Evolutionary conservation across 2,113 vertebrate species (phyloP).

Genomic region (Xenopus borealis): DNA sequence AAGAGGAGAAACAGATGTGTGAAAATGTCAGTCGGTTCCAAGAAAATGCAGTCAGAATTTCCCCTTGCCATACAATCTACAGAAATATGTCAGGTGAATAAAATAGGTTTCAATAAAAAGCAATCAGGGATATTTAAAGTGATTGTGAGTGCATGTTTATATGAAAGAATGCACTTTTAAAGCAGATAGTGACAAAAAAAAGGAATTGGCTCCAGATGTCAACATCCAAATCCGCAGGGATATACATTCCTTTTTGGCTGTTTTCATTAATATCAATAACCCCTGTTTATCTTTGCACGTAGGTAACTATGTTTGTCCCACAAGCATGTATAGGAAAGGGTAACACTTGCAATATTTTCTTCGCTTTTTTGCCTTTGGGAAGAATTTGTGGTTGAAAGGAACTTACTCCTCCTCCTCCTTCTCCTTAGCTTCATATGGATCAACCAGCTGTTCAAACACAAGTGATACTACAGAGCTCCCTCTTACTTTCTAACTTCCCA

Average conservation of each 20-base stretch:
- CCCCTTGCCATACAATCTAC: neutral
- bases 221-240: constrained; percentile 8
- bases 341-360: constrained; percentile 18
- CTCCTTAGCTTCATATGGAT: constrained; percentile 14
- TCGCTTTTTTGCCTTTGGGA: constrained; percentile 3
- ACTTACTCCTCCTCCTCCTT: constrained; percentile 16
- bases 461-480: constrained; percentile 12
- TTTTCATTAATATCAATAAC: constrained; percentile 27
- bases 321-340: constrained; percentile 13
- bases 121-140: too few relatives aligned
- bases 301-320: constrained; percentile 29
- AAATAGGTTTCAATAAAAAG: too few relatives aligned
- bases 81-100: too few relatives aligned
- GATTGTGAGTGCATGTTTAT: neutral
- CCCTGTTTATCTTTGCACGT: constrained; percentile 18
- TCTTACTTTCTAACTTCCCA: neutral
- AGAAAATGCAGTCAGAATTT: neutral
- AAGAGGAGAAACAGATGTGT: neutral
- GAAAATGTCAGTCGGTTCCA: neutral
- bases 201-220: constrained; percentile 12
- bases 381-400: constrained; percentile 34
- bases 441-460: constrained; percentile 41
- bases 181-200: constrained; percentile 4
- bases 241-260: constrained; percentile 29
- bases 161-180: constrained; percentile 11